phyloP scores from a whole-genome alignment of 2,113 vertebrate genomes.

The Numida meleagris region DNA sequence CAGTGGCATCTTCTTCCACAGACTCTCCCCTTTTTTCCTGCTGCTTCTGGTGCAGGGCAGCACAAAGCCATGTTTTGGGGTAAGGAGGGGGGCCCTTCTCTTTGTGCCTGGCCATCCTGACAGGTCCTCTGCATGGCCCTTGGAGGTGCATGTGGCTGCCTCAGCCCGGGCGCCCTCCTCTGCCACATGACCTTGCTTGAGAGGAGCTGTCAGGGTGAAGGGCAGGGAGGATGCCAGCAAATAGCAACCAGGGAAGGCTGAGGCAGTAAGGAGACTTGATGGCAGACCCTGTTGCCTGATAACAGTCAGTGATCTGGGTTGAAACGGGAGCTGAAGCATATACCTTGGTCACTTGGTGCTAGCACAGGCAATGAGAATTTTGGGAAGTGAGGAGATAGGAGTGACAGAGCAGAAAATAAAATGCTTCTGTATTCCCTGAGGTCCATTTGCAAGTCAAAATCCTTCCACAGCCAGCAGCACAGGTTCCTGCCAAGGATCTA shows the following conservation, averaged over 20 bases:
- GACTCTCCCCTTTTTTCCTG: not conserved
- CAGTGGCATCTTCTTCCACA: not conserved
- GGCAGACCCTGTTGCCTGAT: not conserved
- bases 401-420: not conserved
- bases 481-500: not conserved
- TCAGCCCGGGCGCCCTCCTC: not conserved
- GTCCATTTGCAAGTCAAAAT: not conserved
- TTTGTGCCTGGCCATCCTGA: not conserved
- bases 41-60: not conserved
- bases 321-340: not conserved
- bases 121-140: not conserved
- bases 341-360: not conserved
- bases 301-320: rapidly evolving
- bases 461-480: not conserved
- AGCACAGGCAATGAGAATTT: not conserved
- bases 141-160: not conserved
- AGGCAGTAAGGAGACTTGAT: not conserved
- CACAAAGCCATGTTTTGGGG: not conserved
- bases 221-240: not conserved
- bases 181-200: rapidly evolving
- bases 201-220: not conserved
- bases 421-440: not conserved
- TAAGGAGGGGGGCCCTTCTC: not conserved
- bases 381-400: not conserved
- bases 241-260: not conserved